Evolutionary conservation across 2,888 invertebrate species (phyloP), one percentile per base, ranked within the genome.

Genomic region (Lordiphosa fenestrarum): DNA sequence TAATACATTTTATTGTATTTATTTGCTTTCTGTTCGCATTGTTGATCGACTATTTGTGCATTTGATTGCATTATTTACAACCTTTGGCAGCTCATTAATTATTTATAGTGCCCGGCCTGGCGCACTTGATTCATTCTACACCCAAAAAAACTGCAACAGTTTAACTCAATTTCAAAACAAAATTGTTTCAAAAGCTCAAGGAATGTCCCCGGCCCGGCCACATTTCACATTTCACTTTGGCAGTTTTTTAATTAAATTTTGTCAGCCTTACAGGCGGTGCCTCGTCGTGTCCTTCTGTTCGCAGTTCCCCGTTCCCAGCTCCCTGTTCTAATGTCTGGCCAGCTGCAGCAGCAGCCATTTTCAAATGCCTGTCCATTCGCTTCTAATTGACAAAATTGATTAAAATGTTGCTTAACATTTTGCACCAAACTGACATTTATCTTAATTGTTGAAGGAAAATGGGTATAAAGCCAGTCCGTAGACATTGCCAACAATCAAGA

Each of bases 331-430:
- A 13, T 21, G 6, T 15, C 12, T 36, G 9, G 15, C 42, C 36
- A 30, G 30, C 30, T 9, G 30, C 42, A 35, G 5, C 50, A 46
- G 39, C 51, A 52, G 40, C 36, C 59, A 51, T 42, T 73, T 42
- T 41, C 39, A 60, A 72, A 73, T 72, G 60, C 53, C 57, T 53
- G 52, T 62, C 54, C 56, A 53, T 65, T 69, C 57, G 15, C 15
- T 55, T 74, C 63, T 78, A 84, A 84, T 78, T 84, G 85, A 80
- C 61, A 62, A 84, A 84, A 84, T 78, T 78, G 85, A 78, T 84
- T 84, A 84, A 82, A 78, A 83, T 82, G 80, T 77, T 74, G 65
- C 83, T 72, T 69, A 58, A 67, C 67, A 75, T 82, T 74, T 67
- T 76, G 53, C 53, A 42, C 51, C 68, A 76, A 66, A 69, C 66